Evolutionary conservation across 2,797 vertebrate genomes (phyloP).

Genomic region (Enteromius trimaculatus): DNA sequence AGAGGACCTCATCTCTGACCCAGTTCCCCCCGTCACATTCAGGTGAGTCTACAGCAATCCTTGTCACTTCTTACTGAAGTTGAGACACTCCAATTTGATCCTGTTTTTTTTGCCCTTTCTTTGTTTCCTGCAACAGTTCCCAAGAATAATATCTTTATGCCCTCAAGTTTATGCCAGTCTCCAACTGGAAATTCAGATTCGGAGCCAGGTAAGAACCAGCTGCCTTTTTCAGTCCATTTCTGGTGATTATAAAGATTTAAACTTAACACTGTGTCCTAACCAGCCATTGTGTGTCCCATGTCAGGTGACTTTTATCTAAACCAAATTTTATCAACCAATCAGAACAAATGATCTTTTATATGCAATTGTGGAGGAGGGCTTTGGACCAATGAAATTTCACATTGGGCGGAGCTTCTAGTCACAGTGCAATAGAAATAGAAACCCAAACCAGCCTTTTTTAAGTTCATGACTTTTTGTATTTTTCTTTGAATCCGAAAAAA

Average conservation of each 20-base stretch:
- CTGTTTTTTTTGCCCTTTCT: constrained; percentile 60
- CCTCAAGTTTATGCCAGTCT: constrained; percentile 93
- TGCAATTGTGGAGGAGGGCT: background rate
- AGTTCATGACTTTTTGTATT: background rate
- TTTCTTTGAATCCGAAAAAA: background rate
- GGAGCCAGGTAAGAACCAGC: constrained; percentile 84
- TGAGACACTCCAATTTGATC: constrained; percentile 69
- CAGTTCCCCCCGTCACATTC: constrained; percentile 94
- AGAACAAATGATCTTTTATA: background rate
- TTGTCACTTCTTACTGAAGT: background rate
- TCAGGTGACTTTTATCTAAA: background rate
- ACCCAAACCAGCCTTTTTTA: background rate
- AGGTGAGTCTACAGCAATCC: constrained; percentile 76
- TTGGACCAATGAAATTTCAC: background rate
- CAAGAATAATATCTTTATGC: constrained; percentile 98
- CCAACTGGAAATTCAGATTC: constrained; percentile 94
- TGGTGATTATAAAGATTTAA: background rate
- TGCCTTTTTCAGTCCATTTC: background rate
- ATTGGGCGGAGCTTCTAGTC: background rate
- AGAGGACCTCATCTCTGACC: constrained; percentile 91
- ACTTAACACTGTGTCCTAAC: background rate
- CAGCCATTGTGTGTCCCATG: background rate
- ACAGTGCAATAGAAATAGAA: background rate
- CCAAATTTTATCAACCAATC: background rate
- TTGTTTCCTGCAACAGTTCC: constrained; percentile 78